Evolutionary conservation across 2,113 vertebrate species (phyloP).

Genomic region (Brienomyrus longianalis): DNA sequence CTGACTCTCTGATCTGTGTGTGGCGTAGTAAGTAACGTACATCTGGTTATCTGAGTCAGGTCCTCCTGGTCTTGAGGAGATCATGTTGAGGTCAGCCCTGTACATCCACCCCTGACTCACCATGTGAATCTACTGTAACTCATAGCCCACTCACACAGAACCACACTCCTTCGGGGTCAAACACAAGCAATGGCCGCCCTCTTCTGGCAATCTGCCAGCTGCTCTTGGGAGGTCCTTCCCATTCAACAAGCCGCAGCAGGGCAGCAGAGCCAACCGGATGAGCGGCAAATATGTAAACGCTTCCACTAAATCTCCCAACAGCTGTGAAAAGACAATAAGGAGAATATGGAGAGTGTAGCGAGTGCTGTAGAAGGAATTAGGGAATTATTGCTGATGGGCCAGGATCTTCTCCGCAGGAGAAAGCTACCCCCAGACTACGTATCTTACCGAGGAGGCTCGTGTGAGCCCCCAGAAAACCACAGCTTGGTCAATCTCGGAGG

Average conservation of each 20-base stretch:
- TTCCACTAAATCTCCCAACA: background rate
- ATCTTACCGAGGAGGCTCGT: background rate
- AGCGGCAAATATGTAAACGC: background rate
- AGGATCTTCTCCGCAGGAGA: background rate
- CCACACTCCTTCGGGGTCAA: background rate
- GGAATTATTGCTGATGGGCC: background rate
- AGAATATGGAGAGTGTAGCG: background rate
- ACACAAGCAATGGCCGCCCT: background rate
- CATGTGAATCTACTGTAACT: background rate
- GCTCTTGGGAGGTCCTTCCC: background rate
- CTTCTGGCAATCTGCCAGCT: background rate
- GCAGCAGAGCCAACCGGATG: background rate
- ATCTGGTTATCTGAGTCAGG: background rate
- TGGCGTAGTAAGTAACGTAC: background rate
- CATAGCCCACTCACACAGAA: background rate
- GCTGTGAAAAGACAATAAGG: background rate
- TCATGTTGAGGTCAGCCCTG: background rate
- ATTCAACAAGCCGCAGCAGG: background rate
- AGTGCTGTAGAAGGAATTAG: background rate
- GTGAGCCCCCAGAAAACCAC: background rate
- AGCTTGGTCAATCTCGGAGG: background rate
- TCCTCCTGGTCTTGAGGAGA: background rate
- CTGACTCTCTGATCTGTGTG: background rate
- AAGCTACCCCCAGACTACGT: background rate
- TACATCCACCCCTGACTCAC: background rate